Evolutionary conservation across 2,113 vertebrate genomes (phyloP), one percentile per base, ranked within the genome.

Genomic region (Gymnarchus niloticus): DNA sequence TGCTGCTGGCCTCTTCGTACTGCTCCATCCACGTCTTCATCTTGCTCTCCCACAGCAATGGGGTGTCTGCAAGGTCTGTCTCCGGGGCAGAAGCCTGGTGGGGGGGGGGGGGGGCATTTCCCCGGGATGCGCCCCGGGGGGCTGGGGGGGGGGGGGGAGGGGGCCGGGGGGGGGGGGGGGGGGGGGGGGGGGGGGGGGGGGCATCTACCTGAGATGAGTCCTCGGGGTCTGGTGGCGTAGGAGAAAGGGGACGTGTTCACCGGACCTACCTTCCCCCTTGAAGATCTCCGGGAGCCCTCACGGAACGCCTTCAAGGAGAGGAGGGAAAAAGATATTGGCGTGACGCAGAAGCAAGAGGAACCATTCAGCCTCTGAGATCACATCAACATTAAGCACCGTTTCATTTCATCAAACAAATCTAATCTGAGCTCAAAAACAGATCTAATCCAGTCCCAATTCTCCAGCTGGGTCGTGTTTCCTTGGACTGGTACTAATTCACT

Each of bases 1-100:
- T 99, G 88, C 96, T 97, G 92, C 91, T 96, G 92, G 98, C 98
- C 92, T 99, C 97, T 93, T 99, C 98, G 2, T 99, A 99, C 48
- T 96, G 96, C 93, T 99, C 98, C 97, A 99, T 99, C 98, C 98
- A 99, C 80, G 96, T 93, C 93, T 98, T 98, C 89, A 99, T 98
- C 94, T 99, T 99, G 92, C 94, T 99, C 92, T 99, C 98, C 98
- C 98, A 99, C 90, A 97, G 95, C 54, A 96, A 98, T 69, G 96
- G 95, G 90, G 93, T 95, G 91, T 99, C 97, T 84, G 93, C 92
- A 86, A 96, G 96, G 90, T 99, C 97, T 92, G 97, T 95, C 90
- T 99, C 98, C 28, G 97, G 98, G 91, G 97, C 97, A 44, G 97
- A 96, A 89, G 97, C 97, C 97, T 98, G 90, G 44, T 4, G 6